Conservation (phyloP, 2,113 vertebrate genomes). For the Engraulis encrasicolus region DNA sequence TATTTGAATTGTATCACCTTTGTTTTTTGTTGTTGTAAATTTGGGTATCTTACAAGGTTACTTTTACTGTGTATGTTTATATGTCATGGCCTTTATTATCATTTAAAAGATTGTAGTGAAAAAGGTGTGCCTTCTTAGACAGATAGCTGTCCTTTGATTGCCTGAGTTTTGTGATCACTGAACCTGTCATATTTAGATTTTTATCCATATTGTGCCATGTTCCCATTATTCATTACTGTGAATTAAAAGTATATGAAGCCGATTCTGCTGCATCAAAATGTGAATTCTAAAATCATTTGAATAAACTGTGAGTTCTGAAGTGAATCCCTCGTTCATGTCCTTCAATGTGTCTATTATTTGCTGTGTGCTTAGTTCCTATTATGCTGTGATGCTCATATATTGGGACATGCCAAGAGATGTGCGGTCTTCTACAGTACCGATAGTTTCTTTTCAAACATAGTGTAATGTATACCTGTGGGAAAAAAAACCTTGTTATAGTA, state of each 20-base stretch:
- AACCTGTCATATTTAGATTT: not conserved
- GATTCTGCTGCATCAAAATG: not conserved
- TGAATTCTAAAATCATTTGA: not conserved
- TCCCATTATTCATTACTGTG: constrained; percentile 17
- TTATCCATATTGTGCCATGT: not conserved
- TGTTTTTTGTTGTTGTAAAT: no score
- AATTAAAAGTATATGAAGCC: not conserved
- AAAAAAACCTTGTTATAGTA: no score
- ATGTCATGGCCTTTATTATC: no score
- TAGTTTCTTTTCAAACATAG: no score
- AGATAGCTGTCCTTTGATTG: not conserved
- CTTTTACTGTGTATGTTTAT: not conserved
- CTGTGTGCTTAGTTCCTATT: not conserved
- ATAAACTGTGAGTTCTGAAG: not conserved
- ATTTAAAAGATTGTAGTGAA: no score
- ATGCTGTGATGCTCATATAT: not conserved
- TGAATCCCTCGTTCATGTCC: not conserved
- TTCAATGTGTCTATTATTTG: not conserved
- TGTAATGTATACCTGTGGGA: no score
- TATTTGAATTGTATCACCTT: no score
- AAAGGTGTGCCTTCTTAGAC: not conserved
- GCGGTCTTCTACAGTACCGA: no score
- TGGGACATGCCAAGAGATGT: no score
- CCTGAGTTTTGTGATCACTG: not conserved
- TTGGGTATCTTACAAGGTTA: not conserved